Conservation (phyloP, 2,797 vertebrate species). For the Anisognathus igniventris region DNA sequence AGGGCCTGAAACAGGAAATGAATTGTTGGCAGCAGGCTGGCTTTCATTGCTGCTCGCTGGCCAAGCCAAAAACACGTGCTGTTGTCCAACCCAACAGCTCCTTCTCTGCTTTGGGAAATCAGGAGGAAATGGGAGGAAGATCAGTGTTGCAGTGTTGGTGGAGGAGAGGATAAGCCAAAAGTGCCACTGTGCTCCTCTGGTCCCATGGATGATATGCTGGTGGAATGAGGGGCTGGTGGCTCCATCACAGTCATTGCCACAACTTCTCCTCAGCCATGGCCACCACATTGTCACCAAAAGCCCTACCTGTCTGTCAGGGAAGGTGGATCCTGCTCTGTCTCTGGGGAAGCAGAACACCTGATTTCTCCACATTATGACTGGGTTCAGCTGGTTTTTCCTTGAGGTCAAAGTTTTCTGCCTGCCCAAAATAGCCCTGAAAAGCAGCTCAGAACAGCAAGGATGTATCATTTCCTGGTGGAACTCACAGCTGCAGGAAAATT, state of each 20-base stretch:
- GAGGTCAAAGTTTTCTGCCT: background rate
- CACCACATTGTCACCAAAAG: fast-evolving
- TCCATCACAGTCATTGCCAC: background rate
- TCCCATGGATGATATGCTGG: background rate
- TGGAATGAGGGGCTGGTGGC: background rate
- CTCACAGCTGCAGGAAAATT: background rate
- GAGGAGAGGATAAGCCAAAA: background rate
- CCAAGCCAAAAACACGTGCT: background rate
- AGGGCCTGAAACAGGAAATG: slow-evolving; percentile 20
- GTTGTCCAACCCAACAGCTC: background rate
- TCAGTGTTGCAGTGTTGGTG: background rate
- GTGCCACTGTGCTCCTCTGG: background rate
- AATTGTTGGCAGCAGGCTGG: background rate
- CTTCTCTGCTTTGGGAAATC: background rate
- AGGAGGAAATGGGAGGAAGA: background rate
- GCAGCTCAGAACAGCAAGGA: background rate
- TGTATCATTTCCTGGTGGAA: background rate
- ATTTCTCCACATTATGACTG: background rate
- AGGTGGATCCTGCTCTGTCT: background rate
- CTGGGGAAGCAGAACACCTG: background rate
- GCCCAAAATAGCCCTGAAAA: background rate
- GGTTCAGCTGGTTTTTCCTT: background rate
- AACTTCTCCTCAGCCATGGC: background rate
- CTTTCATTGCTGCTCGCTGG: fast-evolving
- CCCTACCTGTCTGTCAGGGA: background rate